A percentile compares a stretch with the other conserved stretches of the same genome.
phyloP scores from a whole-genome alignment of 2,113 vertebrate species.

The Ovis aries region ARS-UI_Ramb_v3.0 NC_056056.1:153364501-153365000 shows the following conservation, averaged over 20 bases:
- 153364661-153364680: conserved; percentile 62
- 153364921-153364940: background rate
- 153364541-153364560: conserved; percentile 46
- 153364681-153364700: conserved; percentile 56
- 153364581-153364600: conserved; percentile 16
- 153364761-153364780: conserved; percentile 32
- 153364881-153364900: background rate
- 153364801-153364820: conserved; percentile 64
- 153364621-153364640: background rate
- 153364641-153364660: conserved; percentile 49
- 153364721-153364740: conserved; percentile 57
- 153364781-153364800: conserved; percentile 47
- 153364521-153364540: conserved; percentile 57
- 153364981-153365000: background rate
- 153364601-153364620: conserved; percentile 26
- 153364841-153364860: conserved; percentile 32
- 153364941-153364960: background rate
- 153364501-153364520: conserved; percentile 52
- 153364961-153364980: background rate
- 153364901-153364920: background rate
- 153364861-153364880: background rate
- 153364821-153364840: conserved; percentile 43
- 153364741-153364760: conserved; percentile 9
- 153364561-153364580: conserved; percentile 48
- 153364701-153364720: conserved; percentile 66